These are phyloP conservation scores for Petrosia ficiformis DNA, from an alignment of 37 sponge, comb jelly and placozoan species.

Conservation along the genomic window DNA sequence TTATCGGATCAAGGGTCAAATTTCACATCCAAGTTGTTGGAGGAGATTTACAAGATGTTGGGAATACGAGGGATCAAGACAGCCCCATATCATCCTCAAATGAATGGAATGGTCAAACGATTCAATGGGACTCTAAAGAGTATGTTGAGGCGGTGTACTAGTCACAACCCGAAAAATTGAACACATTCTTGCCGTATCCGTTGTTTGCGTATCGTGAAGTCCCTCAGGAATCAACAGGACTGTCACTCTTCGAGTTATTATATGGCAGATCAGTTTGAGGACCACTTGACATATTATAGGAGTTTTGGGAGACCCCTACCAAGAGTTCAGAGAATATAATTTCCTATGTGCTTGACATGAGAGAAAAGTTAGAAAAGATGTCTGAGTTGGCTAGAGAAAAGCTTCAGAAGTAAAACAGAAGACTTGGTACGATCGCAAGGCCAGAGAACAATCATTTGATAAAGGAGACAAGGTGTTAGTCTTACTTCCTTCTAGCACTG, in stretches of 20 bases:
- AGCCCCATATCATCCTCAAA: slow-evolving; percentile 51
- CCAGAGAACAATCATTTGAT: not conserved
- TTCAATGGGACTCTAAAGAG: slow-evolving; percentile 36
- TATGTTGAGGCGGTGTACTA: not conserved
- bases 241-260: slow-evolving; percentile 43
- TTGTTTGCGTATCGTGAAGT: slow-evolving; percentile 42
- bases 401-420: slow-evolving; percentile 19
- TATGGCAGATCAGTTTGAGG: slow-evolving; percentile 20
- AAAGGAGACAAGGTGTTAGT: slow-evolving; percentile 27
- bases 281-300: slow-evolving; percentile 24
- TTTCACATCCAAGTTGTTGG: slow-evolving; percentile 34
- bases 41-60: slow-evolving; percentile 34
- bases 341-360: slow-evolving; percentile 9
- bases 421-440: slow-evolving; percentile 25
- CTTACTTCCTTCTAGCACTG: slow-evolving; percentile 23
- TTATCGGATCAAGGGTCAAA: slow-evolving; percentile 33
- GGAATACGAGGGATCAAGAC: slow-evolving; percentile 28
- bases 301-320: slow-evolving; percentile 6
- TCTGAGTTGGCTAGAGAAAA: slow-evolving; percentile 22
- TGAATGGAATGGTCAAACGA: slow-evolving; percentile 35
- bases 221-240: slow-evolving; percentile 43
- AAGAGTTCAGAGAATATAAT: slow-evolving; percentile 11
- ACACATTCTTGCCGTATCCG: slow-evolving; percentile 12
- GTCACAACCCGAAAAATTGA: slow-evolving; percentile 2
- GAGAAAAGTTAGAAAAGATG: slow-evolving; percentile 21